These are phyloP conservation scores for Oceanites oceanicus DNA, from an alignment of 2,113 vertebrate species.

Conservation along the genomic window DNA sequence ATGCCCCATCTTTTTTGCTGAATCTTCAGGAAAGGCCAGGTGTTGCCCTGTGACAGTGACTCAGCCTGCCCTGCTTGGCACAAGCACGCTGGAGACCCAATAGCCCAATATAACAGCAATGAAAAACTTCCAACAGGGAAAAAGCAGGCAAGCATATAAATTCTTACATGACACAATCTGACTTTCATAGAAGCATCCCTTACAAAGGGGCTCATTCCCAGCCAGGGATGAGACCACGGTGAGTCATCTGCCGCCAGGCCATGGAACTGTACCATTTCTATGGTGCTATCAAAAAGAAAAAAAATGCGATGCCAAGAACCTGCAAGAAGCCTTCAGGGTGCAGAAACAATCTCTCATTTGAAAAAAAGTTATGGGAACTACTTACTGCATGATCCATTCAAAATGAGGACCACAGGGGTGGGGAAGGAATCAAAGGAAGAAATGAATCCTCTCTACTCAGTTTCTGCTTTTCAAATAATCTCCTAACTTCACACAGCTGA, in stretches of 20 bases:
- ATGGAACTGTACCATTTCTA: not conserved
- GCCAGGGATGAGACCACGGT: not conserved
- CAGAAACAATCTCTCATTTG: not conserved
- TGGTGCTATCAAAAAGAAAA: not conserved
- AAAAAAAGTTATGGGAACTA: not conserved
- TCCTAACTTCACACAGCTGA: not conserved
- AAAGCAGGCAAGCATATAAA: not conserved
- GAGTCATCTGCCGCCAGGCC: not conserved
- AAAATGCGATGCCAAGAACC: not conserved
- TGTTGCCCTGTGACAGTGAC: not conserved
- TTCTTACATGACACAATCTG: not conserved
- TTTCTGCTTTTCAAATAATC: not conserved
- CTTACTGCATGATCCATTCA: not conserved
- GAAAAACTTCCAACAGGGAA: not conserved
- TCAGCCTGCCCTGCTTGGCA: not conserved
- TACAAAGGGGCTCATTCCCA: not conserved
- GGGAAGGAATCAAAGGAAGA: not conserved
- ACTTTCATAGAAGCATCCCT: not conserved
- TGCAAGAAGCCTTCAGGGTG: not conserved
- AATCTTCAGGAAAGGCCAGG: not conserved
- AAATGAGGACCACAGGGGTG: not conserved
- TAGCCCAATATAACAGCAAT: not conserved
- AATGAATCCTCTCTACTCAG: not conserved
- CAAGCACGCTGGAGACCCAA: not conserved
- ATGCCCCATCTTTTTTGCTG: not conserved